Conservation (phyloP, 1,140 invertebrate genomes). For the Heliconius nattereri region DNA sequence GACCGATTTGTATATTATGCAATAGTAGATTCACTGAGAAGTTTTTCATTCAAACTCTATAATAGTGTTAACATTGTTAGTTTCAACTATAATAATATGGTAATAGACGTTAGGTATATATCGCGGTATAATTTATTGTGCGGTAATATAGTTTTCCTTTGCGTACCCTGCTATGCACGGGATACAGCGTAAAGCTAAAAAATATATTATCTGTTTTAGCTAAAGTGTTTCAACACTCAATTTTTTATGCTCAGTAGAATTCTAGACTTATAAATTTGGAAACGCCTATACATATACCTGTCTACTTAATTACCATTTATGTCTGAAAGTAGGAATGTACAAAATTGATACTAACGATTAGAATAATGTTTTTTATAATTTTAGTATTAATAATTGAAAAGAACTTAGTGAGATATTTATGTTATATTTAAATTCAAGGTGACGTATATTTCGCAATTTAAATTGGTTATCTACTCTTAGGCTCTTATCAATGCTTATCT, state of each 20-base stretch:
- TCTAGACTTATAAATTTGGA: no score
- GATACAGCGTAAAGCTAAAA: no score
- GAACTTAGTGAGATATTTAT: not conserved
- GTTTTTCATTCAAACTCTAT: not conserved
- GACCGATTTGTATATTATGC: conserved; percentile 41
- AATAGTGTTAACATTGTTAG: no score
- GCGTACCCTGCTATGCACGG: no score
- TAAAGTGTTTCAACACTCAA: no score
- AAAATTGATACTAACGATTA: not conserved
- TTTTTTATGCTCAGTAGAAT: no score
- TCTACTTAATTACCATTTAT: not conserved
- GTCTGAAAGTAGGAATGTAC: not conserved
- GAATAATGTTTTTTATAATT: not conserved
- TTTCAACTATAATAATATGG: no score
- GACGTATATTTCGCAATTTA: conserved; percentile 33
- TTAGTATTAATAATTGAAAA: not conserved
- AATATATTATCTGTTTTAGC: no score
- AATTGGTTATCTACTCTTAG: conserved; percentile 38
- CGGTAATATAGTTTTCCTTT: no score
- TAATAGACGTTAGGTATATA: no score
- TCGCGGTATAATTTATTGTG: no score
- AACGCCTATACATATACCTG: no score
- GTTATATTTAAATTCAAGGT: conserved; percentile 10
- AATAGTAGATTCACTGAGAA: conserved; percentile 19
- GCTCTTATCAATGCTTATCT: conserved; percentile 48